Evolutionary conservation across 2,888 invertebrate species (phyloP).

Genomic region (Apotomis capreana): DNA sequence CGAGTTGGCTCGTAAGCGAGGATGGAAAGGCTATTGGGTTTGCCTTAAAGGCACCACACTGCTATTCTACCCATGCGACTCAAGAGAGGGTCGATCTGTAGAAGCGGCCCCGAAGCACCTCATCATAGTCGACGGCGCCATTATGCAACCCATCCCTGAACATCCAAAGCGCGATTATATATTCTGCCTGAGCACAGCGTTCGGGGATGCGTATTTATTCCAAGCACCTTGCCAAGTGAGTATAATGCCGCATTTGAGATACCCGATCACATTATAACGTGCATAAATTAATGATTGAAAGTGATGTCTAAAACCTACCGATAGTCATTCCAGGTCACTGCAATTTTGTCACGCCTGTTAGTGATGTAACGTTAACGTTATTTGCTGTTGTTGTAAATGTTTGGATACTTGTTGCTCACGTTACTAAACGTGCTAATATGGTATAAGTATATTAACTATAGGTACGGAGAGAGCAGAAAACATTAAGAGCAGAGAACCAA

Average conservation of each 20-base stretch:
- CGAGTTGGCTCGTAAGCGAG: slow-evolving; percentile 96
- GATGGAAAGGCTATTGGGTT: slow-evolving; percentile 99
- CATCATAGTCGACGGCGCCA: slow-evolving; percentile 97
- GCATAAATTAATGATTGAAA: neutral
- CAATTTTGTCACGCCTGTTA: no score
- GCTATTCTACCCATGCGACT: slow-evolving; percentile 97
- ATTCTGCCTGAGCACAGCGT: slow-evolving; percentile 98
- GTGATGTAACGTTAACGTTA: no score
- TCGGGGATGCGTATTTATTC: slow-evolving; percentile 98
- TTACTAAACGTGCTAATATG: no score
- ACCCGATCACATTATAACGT: neutral
- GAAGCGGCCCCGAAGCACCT: slow-evolving; percentile 97
- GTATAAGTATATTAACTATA: no score
- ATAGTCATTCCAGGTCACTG: no score
- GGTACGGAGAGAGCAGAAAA: no score
- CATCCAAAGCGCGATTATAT: slow-evolving; percentile 99
- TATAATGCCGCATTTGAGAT: slow-evolving; percentile 34
- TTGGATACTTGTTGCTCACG: no score
- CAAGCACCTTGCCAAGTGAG: slow-evolving; percentile 93
- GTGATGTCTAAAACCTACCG: neutral
- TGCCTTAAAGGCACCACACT: slow-evolving; percentile 98
- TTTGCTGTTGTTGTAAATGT: no score
- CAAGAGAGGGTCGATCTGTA: slow-evolving; percentile 93
- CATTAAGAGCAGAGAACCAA: no score
- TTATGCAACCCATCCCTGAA: slow-evolving; percentile 99